A percentile compares a stretch with the other conserved stretches of the same genome.
Conservation (phyloP, 2,113 vertebrate species). For the Equus przewalskii region DNA sequence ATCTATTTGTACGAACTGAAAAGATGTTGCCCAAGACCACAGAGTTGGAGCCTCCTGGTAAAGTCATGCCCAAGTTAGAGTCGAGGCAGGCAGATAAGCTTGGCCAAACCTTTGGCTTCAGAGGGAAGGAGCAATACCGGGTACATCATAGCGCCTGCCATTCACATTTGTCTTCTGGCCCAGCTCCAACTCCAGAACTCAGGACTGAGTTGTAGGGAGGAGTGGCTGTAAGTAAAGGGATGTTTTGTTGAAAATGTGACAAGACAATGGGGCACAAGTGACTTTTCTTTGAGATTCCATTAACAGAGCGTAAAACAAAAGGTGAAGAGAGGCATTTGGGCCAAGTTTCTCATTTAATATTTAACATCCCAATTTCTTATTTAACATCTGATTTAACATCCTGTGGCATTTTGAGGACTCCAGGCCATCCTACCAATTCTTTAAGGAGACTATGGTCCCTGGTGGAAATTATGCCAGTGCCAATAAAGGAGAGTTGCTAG, state of each 20-base stretch:
- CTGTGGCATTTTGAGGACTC: neutral
- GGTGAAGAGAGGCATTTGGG: neutral
- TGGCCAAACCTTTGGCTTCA: neutral
- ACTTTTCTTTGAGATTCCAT: neutral
- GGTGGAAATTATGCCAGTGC: neutral
- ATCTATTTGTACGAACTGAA: neutral
- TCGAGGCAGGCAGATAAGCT: neutral
- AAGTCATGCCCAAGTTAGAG: neutral
- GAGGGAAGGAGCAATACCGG: neutral
- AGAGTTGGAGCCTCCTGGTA: neutral
- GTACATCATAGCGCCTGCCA: neutral
- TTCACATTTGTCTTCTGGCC: neutral
- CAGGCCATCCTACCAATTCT: neutral
- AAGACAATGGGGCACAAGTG: neutral
- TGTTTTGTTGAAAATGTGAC: neutral
- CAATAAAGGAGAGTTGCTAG: neutral
- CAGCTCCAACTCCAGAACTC: neutral
- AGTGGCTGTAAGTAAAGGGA: neutral
- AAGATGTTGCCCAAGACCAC: neutral
- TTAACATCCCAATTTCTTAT: neutral
- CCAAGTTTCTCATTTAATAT: neutral
- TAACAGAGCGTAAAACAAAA: neutral
- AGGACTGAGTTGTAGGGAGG: neutral
- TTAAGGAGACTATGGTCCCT: neutral
- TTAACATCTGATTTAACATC: neutral